Evolutionary conservation across 2,888 invertebrate species (phyloP), one percentile per base, ranked within the genome.

Genomic region (Synergus umbraculus): DNA sequence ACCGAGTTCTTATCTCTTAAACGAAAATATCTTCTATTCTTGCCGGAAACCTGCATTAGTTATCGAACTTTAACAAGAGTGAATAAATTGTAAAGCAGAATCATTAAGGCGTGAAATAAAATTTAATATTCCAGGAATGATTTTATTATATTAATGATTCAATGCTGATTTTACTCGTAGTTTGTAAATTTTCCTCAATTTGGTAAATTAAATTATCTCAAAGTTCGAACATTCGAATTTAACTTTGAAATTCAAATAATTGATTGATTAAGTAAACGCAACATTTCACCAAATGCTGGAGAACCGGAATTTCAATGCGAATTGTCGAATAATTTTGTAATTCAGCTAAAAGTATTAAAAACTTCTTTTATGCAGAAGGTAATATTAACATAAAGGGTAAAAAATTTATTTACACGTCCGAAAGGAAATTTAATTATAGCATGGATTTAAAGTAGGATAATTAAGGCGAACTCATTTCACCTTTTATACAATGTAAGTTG

Each of bases 241-340:
- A 37, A 73, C 73, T 73, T 54, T 58, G 54, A 54, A 54, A 73
- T 73, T 73, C 54, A 41, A 73, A 73, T 73, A 54, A 54, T 37
- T 37, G 49, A 5, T 4, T 37, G 54, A 73, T 54, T 13, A 41
- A 73, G n/a, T 73, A 54, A 73, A 41, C 37, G 37, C 10, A 37
- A 15, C 4, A 37, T 37, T 41, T n/a, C 15, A 15, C 13, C 12
- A 37, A 73, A 54, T 54, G 37, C 41, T 54, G 37, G 13, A 41
- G 54, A 22, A 22, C 54, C 37, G 9, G 37, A 73, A 73, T 73
- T 37, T 15, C 12, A 15, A 37, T 1, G 3, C 37, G 12, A 22
- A 18, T 18, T 18, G 18, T 18, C 4, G 4, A 37, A 37, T 37
- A 2, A 37, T 37, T 37, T 37, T 5, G 5, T 5, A 37, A 37